Evolutionary conservation across 2,888 invertebrate species (phyloP).

Genomic region (Drosophila nigritarsus): DNA sequence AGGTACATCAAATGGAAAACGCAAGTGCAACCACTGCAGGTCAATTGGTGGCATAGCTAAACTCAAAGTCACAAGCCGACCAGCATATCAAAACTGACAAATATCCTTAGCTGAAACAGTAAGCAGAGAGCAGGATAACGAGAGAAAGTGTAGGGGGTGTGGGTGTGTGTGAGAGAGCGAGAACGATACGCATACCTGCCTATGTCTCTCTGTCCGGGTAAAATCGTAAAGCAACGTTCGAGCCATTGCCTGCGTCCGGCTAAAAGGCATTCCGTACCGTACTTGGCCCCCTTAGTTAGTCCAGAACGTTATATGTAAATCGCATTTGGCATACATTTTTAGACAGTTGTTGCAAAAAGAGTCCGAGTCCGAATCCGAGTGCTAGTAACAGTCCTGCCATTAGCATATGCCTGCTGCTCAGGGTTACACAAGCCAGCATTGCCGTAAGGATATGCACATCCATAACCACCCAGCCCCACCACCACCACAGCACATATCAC

Average conservation of each 20-base stretch:
- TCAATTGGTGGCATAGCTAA: slow-evolving; percentile 50
- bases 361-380: slow-evolving; percentile 12
- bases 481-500: neutral
- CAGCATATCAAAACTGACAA: slow-evolving; percentile 57
- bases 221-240: slow-evolving; percentile 49
- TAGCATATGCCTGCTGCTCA: slow-evolving; percentile 64
- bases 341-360: slow-evolving; percentile 63
- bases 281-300: slow-evolving; percentile 3
- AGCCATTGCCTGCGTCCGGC: slow-evolving; percentile 27
- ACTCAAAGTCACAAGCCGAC: slow-evolving; percentile 12
- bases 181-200: slow-evolving; percentile 49
- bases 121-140: slow-evolving; percentile 8
- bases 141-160: neutral
- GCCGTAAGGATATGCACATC: slow-evolving; percentile 19
- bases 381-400: slow-evolving; percentile 55
- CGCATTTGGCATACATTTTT: slow-evolving; percentile 78
- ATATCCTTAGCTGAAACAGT: slow-evolving; percentile 39
- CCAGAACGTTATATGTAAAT: slow-evolving; percentile 76
- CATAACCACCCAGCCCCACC: neutral
- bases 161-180: neutral
- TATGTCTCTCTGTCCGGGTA: slow-evolving; percentile 11
- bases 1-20: slow-evolving; percentile 61
- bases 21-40: slow-evolving; percentile 19
- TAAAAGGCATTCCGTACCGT: slow-evolving; percentile 67
- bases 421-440: slow-evolving; percentile 51